phyloP scores from a whole-genome alignment of 1,140 invertebrate genomes.

The Archivesica marissinica region DNA sequence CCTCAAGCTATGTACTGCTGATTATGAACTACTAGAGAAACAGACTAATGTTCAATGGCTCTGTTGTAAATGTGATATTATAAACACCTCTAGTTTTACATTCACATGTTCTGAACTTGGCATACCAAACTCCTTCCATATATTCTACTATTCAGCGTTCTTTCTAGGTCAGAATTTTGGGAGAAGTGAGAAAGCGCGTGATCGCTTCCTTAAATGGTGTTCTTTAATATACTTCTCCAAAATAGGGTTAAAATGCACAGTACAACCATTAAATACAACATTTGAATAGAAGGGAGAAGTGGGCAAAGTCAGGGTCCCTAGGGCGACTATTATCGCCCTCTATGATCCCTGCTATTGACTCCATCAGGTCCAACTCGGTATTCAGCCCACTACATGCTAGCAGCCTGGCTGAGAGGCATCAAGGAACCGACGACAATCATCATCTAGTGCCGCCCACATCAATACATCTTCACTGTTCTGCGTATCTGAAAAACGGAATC shows the following conservation, averaged over 20 bases:
- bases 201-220: too few relatives aligned
- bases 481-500: constrained; percentile 29
- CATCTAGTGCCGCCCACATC: background rate
- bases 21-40: constrained; percentile 47
- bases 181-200: too few relatives aligned
- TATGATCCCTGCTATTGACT: constrained; percentile 14
- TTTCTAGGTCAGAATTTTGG: too few relatives aligned
- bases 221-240: too few relatives aligned
- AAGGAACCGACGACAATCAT: background rate
- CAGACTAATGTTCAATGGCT: constrained; percentile 44
- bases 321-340: too few relatives aligned
- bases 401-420: constrained; percentile 30
- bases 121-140: constrained; percentile 34
- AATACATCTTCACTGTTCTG: background rate
- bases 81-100: constrained; percentile 27
- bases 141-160: too few relatives aligned
- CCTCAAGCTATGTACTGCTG: too few relatives aligned
- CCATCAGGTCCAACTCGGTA: background rate
- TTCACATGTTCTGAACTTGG: constrained; percentile 24
- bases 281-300: too few relatives aligned
- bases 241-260: too few relatives aligned
- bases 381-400: constrained; percentile 45
- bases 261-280: too few relatives aligned
- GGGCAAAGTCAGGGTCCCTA: too few relatives aligned
- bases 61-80: constrained; percentile 57